phyloP scores from a whole-genome alignment of 2,888 invertebrate genomes.

The Drosophila nr. fundita region DNA sequence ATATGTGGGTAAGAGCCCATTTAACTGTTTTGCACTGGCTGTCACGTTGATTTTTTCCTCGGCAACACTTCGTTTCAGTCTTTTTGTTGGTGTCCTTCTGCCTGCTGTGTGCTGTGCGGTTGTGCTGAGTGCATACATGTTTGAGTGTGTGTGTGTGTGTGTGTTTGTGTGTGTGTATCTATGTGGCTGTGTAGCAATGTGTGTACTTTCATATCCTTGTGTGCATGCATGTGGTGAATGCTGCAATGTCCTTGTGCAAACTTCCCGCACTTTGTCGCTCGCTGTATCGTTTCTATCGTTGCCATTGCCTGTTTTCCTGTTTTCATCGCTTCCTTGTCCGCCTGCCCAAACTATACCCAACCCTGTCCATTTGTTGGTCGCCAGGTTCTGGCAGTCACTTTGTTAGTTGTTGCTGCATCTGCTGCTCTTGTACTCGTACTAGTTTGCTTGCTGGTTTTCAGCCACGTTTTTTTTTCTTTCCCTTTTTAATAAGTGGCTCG shows the following conservation, averaged over 20 bases:
- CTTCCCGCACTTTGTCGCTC: constrained; percentile 76
- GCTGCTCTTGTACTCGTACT: constrained; percentile 37
- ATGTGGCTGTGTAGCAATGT: constrained; percentile 29
- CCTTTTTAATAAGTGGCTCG: constrained; percentile 64
- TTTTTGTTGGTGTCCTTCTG: constrained; percentile 26
- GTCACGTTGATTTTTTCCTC: constrained; percentile 68
- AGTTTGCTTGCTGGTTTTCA: constrained; percentile 41
- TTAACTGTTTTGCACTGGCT: constrained; percentile 69
- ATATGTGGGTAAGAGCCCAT: constrained; percentile 41
- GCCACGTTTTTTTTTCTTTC: constrained; percentile 21
- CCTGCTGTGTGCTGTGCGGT: constrained; percentile 50
- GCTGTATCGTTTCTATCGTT: constrained; percentile 37
- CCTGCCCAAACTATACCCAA: constrained; percentile 36
- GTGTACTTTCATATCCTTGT: constrained; percentile 72
- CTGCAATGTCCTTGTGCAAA: constrained; percentile 81
- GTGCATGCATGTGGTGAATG: constrained; percentile 79
- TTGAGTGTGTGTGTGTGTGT: constrained; percentile 29
- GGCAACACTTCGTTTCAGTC: constrained; percentile 42
- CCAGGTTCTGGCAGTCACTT: constrained; percentile 50
- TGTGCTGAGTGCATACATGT: constrained; percentile 12
- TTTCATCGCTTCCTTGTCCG: constrained; percentile 41
- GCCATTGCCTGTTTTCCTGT: constrained; percentile 40
- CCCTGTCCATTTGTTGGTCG: constrained; percentile 58
- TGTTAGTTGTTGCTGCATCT: constrained; percentile 53
- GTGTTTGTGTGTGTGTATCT: constrained; percentile 22